phyloP scores from a whole-genome alignment of 1,140 invertebrate species.

The Plodia interpunctella region DNA sequence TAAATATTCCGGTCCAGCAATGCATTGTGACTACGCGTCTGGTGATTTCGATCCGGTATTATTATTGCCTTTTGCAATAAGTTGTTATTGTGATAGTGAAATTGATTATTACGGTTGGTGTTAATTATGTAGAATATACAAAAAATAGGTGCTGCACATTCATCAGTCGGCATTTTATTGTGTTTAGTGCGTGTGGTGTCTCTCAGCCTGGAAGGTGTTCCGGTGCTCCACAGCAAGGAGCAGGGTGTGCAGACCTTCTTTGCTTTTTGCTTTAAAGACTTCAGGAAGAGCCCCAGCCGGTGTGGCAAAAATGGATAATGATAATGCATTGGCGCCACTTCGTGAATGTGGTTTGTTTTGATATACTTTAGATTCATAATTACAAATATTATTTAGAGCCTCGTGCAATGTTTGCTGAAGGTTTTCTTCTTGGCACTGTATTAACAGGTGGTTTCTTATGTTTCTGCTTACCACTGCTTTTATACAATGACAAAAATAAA shows the following conservation, averaged over 20 bases:
- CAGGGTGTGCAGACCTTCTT: too few species aligned
- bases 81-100: background rate
- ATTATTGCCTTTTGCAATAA: background rate
- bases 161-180: background rate
- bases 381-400: background rate
- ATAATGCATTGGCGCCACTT: constrained; percentile 6
- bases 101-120: constrained; percentile 4
- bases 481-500: too few species aligned
- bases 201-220: background rate
- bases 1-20: background rate
- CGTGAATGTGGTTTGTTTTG: constrained; percentile 5
- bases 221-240: background rate
- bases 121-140: background rate
- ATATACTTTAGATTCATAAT: background rate
- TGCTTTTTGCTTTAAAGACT: too few species aligned
- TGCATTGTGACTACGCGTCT: background rate
- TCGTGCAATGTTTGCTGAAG: too few species aligned
- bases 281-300: too few species aligned
- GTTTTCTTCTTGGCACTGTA: too few species aligned
- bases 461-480: too few species aligned
- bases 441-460: too few species aligned
- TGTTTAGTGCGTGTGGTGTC: constrained; percentile 6
- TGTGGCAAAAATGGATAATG: constrained; percentile 7
- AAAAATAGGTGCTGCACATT: background rate
- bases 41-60: background rate